phyloP scores from a whole-genome alignment of 2,888 invertebrate genomes.

The Sarcophaga subvicina region DNA sequence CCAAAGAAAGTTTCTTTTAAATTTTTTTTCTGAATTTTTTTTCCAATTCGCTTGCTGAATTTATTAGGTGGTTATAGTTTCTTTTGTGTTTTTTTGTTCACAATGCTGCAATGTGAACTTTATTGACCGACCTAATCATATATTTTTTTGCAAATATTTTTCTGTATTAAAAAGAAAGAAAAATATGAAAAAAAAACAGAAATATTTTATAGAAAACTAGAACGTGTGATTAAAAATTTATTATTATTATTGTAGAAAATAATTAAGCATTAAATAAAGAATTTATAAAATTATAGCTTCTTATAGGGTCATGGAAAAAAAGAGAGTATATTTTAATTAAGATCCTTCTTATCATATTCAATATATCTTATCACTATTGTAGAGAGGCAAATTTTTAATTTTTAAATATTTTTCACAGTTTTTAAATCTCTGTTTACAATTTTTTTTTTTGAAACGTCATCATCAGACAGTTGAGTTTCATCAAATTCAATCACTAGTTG shows the following conservation, averaged over 20 bases:
- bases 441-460: too few species aligned
- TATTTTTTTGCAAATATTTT: slow-evolving; percentile 20
- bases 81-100: slow-evolving; percentile 23
- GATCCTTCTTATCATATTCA: too few species aligned
- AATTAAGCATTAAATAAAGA: background rate
- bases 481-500: too few species aligned
- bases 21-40: background rate
- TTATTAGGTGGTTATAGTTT: slow-evolving; percentile 61
- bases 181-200: background rate
- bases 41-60: slow-evolving; percentile 31
- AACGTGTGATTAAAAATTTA: slow-evolving; percentile 60
- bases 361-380: too few species aligned
- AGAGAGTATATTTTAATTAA: too few species aligned
- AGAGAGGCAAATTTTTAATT: too few species aligned
- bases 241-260: slow-evolving; percentile 1
- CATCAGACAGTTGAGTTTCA: too few species aligned
- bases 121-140: slow-evolving; percentile 59
- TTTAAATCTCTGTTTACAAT: too few species aligned
- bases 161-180: slow-evolving; percentile 20
- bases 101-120: slow-evolving; percentile 50
- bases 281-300: background rate
- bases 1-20: slow-evolving; percentile 59
- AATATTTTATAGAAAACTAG: slow-evolving; percentile 49
- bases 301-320: too few species aligned
- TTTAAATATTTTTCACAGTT: too few species aligned